phyloP scores from a whole-genome alignment of 2,113 vertebrate genomes.

The Willisornis vidua region DNA sequence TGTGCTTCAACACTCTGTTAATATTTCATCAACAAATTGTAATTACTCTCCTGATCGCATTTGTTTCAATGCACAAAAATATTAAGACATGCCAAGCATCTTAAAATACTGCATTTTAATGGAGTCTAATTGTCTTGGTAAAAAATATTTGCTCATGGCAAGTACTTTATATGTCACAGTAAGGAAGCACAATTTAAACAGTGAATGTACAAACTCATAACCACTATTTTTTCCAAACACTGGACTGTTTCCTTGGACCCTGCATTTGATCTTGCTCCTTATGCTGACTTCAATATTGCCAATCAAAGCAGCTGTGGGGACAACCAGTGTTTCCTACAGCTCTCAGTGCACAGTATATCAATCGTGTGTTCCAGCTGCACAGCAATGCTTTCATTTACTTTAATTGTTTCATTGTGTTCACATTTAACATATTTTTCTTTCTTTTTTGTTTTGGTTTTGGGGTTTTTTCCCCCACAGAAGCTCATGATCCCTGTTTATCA shows the following conservation, averaged over 20 bases:
- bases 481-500: background rate
- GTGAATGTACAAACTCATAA: background rate
- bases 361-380: slow-evolving; percentile 1
- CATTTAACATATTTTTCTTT: background rate
- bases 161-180: background rate
- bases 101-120: background rate
- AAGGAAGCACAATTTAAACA: background rate
- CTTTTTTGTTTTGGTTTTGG: background rate
- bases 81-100: fast-evolving
- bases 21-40: background rate
- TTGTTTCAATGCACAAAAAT: background rate
- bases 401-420: slow-evolving; percentile 57
- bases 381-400: slow-evolving; percentile 44
- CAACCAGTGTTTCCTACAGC: background rate
- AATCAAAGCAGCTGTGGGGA: slow-evolving; percentile 5
- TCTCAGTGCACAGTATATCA: background rate
- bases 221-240: background rate
- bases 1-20: background rate
- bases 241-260: background rate
- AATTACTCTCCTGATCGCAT: background rate
- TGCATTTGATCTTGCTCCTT: background rate
- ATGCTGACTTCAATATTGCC: background rate
- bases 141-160: background rate
- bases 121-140: background rate
- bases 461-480: background rate